Evolutionary conservation across 2,888 invertebrate species (phyloP), one percentile per base, ranked within the genome.

Genomic region (Gymnosoma rotundatum): DNA sequence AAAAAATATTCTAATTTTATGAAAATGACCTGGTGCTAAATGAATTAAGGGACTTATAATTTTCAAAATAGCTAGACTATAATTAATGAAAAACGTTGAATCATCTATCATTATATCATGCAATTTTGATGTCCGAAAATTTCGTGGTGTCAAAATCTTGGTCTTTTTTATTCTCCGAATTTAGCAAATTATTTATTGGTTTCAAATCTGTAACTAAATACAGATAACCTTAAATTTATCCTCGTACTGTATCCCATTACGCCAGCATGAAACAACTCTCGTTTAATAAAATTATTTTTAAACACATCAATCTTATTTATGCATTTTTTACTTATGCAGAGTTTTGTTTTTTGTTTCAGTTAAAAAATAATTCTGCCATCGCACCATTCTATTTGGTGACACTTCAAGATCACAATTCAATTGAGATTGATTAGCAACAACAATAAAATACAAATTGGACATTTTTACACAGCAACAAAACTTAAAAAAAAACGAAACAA

Each of bases 351-450:
- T 12, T 54, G 25, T 21, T 70, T 70, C 52, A 48, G 10, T 16
- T 63, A 7, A 25, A 9, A 54, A 63, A 64, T 9, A 32, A 48
- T 48, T 72, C 4, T 16, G 14, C 0, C 32, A 70, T 76, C 50
- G 20, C 61, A 45, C 36, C 48, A 54, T 18, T 48, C 48, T 38
- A 74, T 61, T 60, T 50, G 69, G 63, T 81, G 84, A 81, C 78
- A 84, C 58, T 74, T 81, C 78, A 84, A 81, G 81, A 81, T 74
- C 84, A 78, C 84, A 74, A 81, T 60, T 84, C 81, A 84, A 84
- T 84, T 84, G 76, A 78, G 84, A 84, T 84, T 81, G 84, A 84
- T 84, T 84, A 70, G 81, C 74, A 70, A 78, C 78, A 78, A 74
- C 73, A 12, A 36, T 8, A 70, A 50, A 74, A 45, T 67, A 78